These are phyloP conservation scores for Eriocheir sinensis DNA, from an alignment of 1,140 invertebrate genomes.

Conservation along the genomic window DNA sequence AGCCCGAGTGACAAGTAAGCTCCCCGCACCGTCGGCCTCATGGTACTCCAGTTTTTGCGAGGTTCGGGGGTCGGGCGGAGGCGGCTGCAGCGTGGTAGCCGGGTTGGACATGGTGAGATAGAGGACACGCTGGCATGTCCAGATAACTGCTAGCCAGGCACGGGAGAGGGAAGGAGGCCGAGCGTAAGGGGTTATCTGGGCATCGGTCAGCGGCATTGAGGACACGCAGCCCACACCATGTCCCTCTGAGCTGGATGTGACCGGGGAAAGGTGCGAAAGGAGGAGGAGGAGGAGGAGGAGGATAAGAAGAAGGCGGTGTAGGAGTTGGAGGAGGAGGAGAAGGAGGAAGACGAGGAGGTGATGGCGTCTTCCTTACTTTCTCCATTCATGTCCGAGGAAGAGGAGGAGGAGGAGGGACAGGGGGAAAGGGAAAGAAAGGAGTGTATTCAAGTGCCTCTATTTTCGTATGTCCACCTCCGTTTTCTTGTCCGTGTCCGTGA, in stretches of 20 bases:
- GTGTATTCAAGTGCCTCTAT: too few species aligned
- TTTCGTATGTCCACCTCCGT: not conserved
- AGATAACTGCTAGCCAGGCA: constrained; percentile 49
- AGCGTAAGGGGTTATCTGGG: constrained; percentile 32
- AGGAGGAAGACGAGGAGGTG: too few species aligned
- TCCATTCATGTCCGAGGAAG: too few species aligned
- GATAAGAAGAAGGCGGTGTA: not conserved
- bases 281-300: not conserved
- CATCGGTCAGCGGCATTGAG: constrained; percentile 36
- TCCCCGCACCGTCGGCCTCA: not conserved
- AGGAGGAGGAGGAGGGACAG: not conserved
- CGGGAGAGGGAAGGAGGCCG: not conserved
- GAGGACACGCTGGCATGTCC: constrained; percentile 56
- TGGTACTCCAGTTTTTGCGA: constrained; percentile 46
- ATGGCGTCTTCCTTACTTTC: too few species aligned
- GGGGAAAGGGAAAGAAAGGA: too few species aligned
- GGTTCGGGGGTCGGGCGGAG: not conserved
- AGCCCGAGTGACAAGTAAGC: not conserved
- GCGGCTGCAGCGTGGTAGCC: constrained; percentile 40
- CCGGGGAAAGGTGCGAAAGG: too few species aligned
- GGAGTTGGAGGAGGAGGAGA: not conserved
- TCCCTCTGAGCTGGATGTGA: too few species aligned
- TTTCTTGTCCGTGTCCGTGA: not conserved
- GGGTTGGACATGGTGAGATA: constrained; percentile 52
- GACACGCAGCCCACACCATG: constrained; percentile 23